These are phyloP conservation scores for Acrobasis repandana DNA, from an alignment of 2,888 invertebrate genomes.

Conservation along the genomic window DNA sequence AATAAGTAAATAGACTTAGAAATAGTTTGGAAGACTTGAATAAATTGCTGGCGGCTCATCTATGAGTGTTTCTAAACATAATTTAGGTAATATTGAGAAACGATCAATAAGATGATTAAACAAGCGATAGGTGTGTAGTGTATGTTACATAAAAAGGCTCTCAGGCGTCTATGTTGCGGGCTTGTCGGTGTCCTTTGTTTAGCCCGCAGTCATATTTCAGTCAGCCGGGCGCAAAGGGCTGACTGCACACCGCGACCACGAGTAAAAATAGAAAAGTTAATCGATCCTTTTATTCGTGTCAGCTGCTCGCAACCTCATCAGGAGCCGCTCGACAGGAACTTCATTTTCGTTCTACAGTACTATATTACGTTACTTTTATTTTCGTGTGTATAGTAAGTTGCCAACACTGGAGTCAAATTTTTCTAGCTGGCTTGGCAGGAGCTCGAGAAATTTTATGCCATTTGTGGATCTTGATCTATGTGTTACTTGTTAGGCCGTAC, in stretches of 20 bases:
- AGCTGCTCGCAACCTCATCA: slow-evolving; percentile 62
- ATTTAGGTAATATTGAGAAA: slow-evolving; percentile 20
- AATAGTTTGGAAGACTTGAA: too few relatives aligned
- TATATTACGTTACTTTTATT: too few relatives aligned
- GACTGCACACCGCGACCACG: slow-evolving; percentile 54
- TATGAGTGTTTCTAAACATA: too few relatives aligned
- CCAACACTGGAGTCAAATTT: too few relatives aligned
- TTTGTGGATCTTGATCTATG: too few relatives aligned
- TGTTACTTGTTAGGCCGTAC: too few relatives aligned
- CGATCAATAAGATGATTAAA: slow-evolving; percentile 37
- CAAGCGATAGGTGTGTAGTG: slow-evolving; percentile 23
- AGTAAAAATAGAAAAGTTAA: slow-evolving; percentile 78
- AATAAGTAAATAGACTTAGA: too few relatives aligned
- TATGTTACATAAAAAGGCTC: slow-evolving; percentile 51
- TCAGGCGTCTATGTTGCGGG: slow-evolving; percentile 43
- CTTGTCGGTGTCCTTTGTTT: slow-evolving; percentile 48
- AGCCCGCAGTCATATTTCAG: slow-evolving; percentile 47
- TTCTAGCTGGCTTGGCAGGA: too few relatives aligned
- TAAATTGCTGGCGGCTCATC: too few relatives aligned
- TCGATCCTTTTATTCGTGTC: slow-evolving; percentile 79
- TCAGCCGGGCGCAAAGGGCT: slow-evolving; percentile 44
- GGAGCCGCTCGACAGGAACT: slow-evolving; percentile 36
- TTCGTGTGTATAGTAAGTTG: too few relatives aligned
- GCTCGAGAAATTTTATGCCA: too few relatives aligned
- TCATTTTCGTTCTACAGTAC: slow-evolving; percentile 16